A percentile compares a stretch with the other conserved stretches of the same genome.
These are phyloP conservation scores for Hetaerina americana DNA, from an alignment of 1,140 invertebrate species.

Conservation along the genomic window DNA sequence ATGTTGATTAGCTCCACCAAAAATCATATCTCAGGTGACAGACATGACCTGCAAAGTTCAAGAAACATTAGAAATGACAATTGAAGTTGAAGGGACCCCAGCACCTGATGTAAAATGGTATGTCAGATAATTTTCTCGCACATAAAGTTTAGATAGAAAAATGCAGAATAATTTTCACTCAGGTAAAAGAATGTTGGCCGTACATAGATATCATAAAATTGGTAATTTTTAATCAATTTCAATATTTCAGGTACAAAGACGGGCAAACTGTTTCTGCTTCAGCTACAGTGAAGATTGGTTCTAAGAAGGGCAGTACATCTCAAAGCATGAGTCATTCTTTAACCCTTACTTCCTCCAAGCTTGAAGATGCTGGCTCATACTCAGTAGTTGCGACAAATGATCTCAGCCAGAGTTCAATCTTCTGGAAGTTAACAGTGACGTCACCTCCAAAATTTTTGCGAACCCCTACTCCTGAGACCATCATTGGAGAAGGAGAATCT, in stretches of 20 bases:
- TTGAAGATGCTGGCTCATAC: constrained; percentile 86
- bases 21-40: constrained; percentile 63
- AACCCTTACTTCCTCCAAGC: constrained; percentile 61
- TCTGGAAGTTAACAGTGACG: constrained; percentile 65
- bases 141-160: constrained; percentile 1
- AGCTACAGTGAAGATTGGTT: constrained; percentile 16
- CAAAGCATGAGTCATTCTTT: constrained; percentile 56
- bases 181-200: too few species aligned
- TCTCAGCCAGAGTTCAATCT: constrained; percentile 71
- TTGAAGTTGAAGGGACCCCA: constrained; percentile 73
- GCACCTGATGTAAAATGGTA: constrained; percentile 63
- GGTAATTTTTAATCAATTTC: constrained; percentile 7
- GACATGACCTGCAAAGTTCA: constrained; percentile 57
- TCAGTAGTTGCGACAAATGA: constrained; percentile 84
- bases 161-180: too few species aligned
- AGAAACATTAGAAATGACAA: constrained; percentile 51
- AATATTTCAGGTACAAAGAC: constrained; percentile 52
- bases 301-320: constrained; percentile 47
- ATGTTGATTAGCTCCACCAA: constrained; percentile 64
- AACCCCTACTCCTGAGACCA: constrained; percentile 46
- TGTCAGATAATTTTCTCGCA: constrained; percentile 5
- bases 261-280: constrained; percentile 56
- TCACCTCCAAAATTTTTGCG: constrained; percentile 61
- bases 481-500: constrained; percentile 62
- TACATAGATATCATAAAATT: too few species aligned